Evolutionary conservation across 2,888 invertebrate genomes (phyloP).

Genomic region (Agrotis ipsilon): DNA sequence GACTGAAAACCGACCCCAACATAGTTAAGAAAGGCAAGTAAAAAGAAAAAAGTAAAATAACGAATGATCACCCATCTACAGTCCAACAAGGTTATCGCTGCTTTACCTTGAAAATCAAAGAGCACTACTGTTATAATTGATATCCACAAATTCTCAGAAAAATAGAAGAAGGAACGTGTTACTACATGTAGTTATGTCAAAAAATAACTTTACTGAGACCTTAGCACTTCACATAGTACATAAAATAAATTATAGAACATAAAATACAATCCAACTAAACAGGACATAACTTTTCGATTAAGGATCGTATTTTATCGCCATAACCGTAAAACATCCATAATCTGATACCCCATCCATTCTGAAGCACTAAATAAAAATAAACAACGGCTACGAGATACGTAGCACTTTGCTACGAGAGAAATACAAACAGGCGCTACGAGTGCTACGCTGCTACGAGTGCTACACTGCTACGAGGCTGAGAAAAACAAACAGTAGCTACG

Average conservation of each 20-base stretch:
- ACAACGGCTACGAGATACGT: constrained; percentile 39
- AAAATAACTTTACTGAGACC: too few species aligned
- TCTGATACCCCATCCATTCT: constrained; percentile 49
- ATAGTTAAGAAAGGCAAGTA: too few species aligned
- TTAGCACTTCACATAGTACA: background rate
- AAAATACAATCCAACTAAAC: constrained; percentile 37
- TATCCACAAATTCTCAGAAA: too few species aligned
- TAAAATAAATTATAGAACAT: background rate
- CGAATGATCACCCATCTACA: too few species aligned
- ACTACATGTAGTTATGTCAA: background rate
- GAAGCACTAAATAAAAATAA: constrained; percentile 53
- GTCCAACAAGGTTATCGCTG: too few species aligned
- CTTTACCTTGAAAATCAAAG: too few species aligned
- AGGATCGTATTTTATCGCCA: constrained; percentile 29
- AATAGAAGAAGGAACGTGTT: background rate
- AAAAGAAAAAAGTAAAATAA: too few species aligned
- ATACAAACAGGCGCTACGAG: constrained; percentile 29
- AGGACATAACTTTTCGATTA: constrained; percentile 44
- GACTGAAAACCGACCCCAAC: too few species aligned
- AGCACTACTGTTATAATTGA: too few species aligned
- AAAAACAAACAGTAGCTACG: constrained; percentile 27
- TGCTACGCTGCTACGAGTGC: constrained; percentile 43
- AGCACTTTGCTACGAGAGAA: constrained; percentile 56
- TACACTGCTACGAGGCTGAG: constrained; percentile 29
- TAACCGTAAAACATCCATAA: constrained; percentile 55